Evolutionary conservation across 2,888 invertebrate species (phyloP).

Genomic region (Troglohyphantes excavatus): DNA sequence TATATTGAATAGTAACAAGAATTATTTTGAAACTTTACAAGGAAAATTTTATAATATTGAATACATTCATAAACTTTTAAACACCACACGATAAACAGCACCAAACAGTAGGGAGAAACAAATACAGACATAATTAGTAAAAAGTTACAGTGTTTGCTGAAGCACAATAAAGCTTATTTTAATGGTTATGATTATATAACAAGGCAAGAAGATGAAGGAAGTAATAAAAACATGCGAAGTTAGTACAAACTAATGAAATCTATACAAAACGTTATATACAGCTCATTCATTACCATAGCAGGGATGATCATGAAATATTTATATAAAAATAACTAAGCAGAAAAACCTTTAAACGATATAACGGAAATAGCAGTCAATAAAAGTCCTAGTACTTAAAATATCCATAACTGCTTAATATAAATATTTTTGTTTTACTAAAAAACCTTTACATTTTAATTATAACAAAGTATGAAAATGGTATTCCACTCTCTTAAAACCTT

Average conservation of each 20-base stretch:
- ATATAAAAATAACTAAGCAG: too few species aligned
- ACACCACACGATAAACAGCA: not conserved
- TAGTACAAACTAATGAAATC: constrained; percentile 15
- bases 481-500: too few species aligned
- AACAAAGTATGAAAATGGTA: too few species aligned
- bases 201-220: constrained; percentile 20
- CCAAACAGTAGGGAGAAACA: constrained; percentile 11
- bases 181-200: constrained; percentile 28
- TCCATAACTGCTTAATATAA: too few species aligned
- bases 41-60: too few species aligned
- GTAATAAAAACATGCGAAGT: constrained; percentile 37
- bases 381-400: too few species aligned
- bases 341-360: too few species aligned
- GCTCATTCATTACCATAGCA: constrained; percentile 26
- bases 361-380: too few species aligned
- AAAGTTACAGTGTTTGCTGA: constrained; percentile 25
- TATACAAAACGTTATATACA: constrained; percentile 41
- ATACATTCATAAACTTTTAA: not conserved
- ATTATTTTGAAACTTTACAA: too few species aligned
- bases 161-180: constrained; percentile 15
- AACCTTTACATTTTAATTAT: too few species aligned
- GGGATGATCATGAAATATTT: constrained; percentile 30
- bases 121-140: not conserved
- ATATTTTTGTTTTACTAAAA: too few species aligned
- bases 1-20: not conserved